Base-by-base conservation (phyloP, 2,888 invertebrate genomes). In the Dilophus febrilis region DNA sequence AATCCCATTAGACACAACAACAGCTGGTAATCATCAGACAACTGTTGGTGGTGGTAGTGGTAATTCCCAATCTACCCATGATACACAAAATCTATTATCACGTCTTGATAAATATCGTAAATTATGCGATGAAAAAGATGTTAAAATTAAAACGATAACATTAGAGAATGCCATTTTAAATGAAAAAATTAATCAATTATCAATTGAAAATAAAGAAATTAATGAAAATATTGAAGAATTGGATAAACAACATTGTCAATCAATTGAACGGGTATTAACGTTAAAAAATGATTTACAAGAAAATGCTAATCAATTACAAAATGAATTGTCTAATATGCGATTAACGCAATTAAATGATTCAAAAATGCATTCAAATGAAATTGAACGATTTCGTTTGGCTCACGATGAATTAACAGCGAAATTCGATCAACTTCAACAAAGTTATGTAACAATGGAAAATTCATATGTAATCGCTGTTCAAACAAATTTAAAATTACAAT, bases 241-340 rank as follows among this genome's bases (percentile, higher is more conserved):
- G 47, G 84, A 85, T 51, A 67, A 58, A 35, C 80, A 83, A 56
- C 79, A 84, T 53, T 73, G 77, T 50, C 61, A 69, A 49, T 82
- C 78, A 1, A 73, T 79, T 59, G 73, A 71, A 45, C 67, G 66
- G 50, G 56, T 74, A 14, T 51, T 73, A 1, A 51, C 64, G 4
- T 50, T 71, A 30, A 74, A 73, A 49, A 65, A 60, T 34, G 68
- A 70, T 36, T 49, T 72, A 35, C 70, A 70, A 44, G 58, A 58
- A 11, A 72, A 70, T 49, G 67, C 69, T 37, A 64, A 64, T 46
- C 52, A 60, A 1, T 49, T 71, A 2, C 67, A 65, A 48, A 57
- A 61, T 36, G 66, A 70, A 44, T 48, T 30, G 14, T n/a, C 19
- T n/a, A n/a, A 12, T 2, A 17, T 11, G 3, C 11, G 10, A 11